Evolutionary conservation across 2,888 invertebrate genomes (phyloP).

Genomic region (Apamea crenata): DNA sequence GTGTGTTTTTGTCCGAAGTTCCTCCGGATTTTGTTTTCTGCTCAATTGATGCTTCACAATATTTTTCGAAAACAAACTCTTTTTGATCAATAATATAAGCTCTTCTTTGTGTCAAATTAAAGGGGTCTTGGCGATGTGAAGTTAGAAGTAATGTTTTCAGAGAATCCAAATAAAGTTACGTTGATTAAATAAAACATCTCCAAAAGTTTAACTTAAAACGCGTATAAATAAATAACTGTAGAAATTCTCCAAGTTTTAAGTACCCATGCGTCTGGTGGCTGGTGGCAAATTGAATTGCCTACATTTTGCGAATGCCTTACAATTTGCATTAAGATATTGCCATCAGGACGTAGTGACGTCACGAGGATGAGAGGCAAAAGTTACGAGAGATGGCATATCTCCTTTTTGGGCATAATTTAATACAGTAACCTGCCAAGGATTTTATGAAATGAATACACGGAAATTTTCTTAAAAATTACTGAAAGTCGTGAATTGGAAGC

Average conservation of each 20-base stretch:
- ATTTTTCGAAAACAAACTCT: not conserved
- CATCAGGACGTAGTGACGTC: conserved; percentile 25
- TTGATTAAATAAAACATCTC: conserved; percentile 30
- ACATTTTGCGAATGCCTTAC: conserved; percentile 53
- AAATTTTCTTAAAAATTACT: not conserved
- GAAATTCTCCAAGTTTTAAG: conserved; percentile 55
- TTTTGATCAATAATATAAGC: not conserved
- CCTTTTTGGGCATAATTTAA: conserved; percentile 22
- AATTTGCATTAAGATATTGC: conserved; percentile 60
- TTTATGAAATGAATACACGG: not conserved
- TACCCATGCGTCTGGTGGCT: conserved; percentile 54
- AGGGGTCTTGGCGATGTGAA: not conserved
- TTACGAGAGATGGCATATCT: conserved; percentile 8
- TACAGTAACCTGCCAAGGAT: not conserved
- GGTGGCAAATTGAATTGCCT: conserved; percentile 59
- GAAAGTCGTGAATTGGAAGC: not conserved
- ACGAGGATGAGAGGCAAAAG: conserved; percentile 10
- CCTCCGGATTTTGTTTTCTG: not conserved
- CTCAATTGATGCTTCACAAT: not conserved
- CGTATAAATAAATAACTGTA: conserved; percentile 52
- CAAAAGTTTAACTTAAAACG: conserved; percentile 34
- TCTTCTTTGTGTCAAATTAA: conserved; percentile 10
- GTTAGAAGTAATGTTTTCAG: conserved; percentile 3
- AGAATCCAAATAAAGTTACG: conserved; percentile 17
- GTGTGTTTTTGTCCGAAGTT: not conserved